Base-by-base conservation (phyloP, 2,113 vertebrate genomes). In the Collichthys lucidus region DNA sequence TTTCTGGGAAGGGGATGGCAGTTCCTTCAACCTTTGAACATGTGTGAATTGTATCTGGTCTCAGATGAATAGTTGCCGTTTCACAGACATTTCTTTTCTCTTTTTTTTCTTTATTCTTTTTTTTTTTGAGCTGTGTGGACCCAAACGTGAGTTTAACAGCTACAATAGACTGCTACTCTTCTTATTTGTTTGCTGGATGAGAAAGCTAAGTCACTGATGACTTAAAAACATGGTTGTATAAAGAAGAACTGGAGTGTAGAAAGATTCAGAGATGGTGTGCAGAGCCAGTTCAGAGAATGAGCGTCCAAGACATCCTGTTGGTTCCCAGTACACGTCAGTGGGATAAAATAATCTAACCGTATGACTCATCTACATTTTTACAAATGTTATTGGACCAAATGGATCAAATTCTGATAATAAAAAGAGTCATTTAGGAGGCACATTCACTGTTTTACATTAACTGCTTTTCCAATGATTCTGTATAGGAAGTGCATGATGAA, bases 31-130 rank as follows among this genome's bases (percentile, higher is more conserved):
- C 68, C 60, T 71, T 79, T 72, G 53, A 82, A 49, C 59, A 88
- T 79, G 90, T 93, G 91, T 89, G 89, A 93, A 93, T 92, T 91
- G 80, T 90, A 71, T 80, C 56, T 73, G 78, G 66, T 91, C 89
- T 89, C 90, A 57, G 77, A 61, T 86, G 88, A 92, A 84, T 74
- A 46, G 55, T 6, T 44, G 53, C 59, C 29, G 52, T 60, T 80
- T 73, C 49, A 62, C 57, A 24, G 42, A 74, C 15, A 14, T 55
- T 57, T 68, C 64, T 29, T 29, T 29, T 29, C 26, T 29, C 74
- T 31, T 6, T 35, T 60, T 61, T 59, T 59, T 10, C 6, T 35
- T 60, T 61, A 31, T 59, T 10, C 6, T 40, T 4, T 12, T 1
- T 35, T 42, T 85, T 83, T 79, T 69, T 73, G 1, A 4, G 10